phyloP scores from a whole-genome alignment of 2,113 vertebrate genomes.

The Chinchilla lanigera region DNA sequence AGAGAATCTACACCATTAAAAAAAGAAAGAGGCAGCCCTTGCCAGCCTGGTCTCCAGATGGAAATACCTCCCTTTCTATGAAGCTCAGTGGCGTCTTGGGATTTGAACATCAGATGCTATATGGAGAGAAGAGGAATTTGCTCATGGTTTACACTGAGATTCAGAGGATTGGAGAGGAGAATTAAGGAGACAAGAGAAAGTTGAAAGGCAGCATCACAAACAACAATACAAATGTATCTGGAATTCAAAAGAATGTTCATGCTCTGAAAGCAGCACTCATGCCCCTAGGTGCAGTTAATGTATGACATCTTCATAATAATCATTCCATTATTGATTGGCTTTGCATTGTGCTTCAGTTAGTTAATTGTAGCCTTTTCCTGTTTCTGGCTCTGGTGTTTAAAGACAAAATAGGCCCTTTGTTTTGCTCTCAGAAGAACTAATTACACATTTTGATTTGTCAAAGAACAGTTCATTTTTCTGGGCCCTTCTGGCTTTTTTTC shows the following conservation, averaged over 20 bases:
- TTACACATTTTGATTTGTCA: constrained; percentile 79
- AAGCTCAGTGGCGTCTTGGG: not conserved
- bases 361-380: constrained; percentile 75
- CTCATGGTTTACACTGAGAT: not conserved
- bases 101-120: not conserved
- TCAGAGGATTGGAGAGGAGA: not conserved
- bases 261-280: not conserved
- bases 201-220: not conserved
- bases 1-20: not conserved
- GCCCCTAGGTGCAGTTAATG: not conserved
- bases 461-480: constrained; percentile 58
- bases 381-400: constrained; percentile 74
- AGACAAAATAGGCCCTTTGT: constrained; percentile 76
- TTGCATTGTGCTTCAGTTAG: constrained; percentile 31
- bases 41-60: not conserved
- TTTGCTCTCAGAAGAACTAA: constrained; percentile 73
- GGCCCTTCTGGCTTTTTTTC: constrained; percentile 63
- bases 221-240: not conserved
- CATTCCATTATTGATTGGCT: constrained; percentile 63
- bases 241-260: not conserved
- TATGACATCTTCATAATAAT: not conserved
- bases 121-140: not conserved
- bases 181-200: not conserved
- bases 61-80: not conserved
- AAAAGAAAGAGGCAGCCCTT: not conserved